Evolutionary conservation across 2,888 invertebrate species (phyloP).

Genomic region (Punctoribates punctum): DNA sequence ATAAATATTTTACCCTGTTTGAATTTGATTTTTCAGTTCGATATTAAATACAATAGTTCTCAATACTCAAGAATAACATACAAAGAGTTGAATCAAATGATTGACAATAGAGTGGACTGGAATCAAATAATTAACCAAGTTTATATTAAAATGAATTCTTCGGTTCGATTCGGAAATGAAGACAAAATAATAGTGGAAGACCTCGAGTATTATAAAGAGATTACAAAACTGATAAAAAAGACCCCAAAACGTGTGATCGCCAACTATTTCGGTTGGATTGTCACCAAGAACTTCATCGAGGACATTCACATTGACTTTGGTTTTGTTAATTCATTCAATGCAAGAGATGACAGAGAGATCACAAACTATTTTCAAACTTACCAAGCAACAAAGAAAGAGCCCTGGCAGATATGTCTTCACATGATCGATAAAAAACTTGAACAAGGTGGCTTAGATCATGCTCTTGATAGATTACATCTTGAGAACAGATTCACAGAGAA

Average conservation of each 20-base stretch:
- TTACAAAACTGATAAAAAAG: background rate
- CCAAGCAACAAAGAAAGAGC: too few species aligned
- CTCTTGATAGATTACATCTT: too few species aligned
- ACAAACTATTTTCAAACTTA: too few species aligned
- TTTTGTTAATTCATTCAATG: slow-evolving; percentile 23
- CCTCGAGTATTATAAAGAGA: background rate
- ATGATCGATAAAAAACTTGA: too few species aligned
- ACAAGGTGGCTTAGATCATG: too few species aligned
- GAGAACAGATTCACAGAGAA: slow-evolving; percentile 54
- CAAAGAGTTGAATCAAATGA: slow-evolving; percentile 51
- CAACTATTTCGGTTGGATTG: slow-evolving; percentile 73
- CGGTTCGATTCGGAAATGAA: slow-evolving; percentile 59
- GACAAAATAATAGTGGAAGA: slow-evolving; percentile 54
- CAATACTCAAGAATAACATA: too few species aligned
- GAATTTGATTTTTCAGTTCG: background rate
- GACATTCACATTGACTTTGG: slow-evolving; percentile 50
- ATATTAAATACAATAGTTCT: slow-evolving; percentile 51
- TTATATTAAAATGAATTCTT: slow-evolving; percentile 60
- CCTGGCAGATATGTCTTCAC: too few species aligned
- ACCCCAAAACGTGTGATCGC: slow-evolving; percentile 56
- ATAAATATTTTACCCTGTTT: too few species aligned
- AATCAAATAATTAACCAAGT: background rate
- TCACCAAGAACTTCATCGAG: slow-evolving; percentile 51
- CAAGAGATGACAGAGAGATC: too few species aligned
- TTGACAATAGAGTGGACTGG: slow-evolving; percentile 49